Evolutionary conservation across 2,888 invertebrate species (phyloP).

Genomic region (Drosophila flavopinicola): DNA sequence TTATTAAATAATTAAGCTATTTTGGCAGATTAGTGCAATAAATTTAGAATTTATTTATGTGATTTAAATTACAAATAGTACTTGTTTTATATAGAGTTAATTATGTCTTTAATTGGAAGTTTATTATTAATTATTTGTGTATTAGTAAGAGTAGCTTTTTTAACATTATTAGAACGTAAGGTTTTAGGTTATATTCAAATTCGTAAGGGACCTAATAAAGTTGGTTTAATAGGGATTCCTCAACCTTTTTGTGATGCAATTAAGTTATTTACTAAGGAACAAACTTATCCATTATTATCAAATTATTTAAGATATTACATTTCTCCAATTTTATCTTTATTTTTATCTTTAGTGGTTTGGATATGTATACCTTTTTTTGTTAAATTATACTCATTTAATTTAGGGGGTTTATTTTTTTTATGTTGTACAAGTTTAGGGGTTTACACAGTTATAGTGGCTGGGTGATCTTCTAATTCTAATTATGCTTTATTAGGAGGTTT

Average conservation of each 20-base stretch:
- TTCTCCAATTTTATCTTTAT: slow-evolving; percentile 85
- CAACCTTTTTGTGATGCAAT: slow-evolving; percentile 90
- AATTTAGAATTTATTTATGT: slow-evolving; percentile 89
- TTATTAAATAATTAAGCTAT: slow-evolving; percentile 83
- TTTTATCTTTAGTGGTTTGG: slow-evolving; percentile 86
- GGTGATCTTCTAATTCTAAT: slow-evolving; percentile 90
- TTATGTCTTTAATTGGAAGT: slow-evolving; percentile 84
- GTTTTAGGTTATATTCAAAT: slow-evolving; percentile 88
- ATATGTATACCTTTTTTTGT: slow-evolving; percentile 86
- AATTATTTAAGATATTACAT: slow-evolving; percentile 88
- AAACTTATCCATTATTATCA: slow-evolving; percentile 86
- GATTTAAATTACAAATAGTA: slow-evolving; percentile 86
- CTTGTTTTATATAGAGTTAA: slow-evolving; percentile 85
- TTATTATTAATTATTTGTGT: slow-evolving; percentile 87
- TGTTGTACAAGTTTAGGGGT: slow-evolving; percentile 88
- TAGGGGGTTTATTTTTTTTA: slow-evolving; percentile 88
- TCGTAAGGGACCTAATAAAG: slow-evolving; percentile 90
- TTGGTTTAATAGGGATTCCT: slow-evolving; percentile 87
- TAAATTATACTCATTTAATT: slow-evolving; percentile 86
- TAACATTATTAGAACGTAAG: slow-evolving; percentile 90
- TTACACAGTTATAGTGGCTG: slow-evolving; percentile 87
- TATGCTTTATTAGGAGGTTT: slow-evolving; percentile 89
- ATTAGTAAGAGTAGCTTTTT: slow-evolving; percentile 89
- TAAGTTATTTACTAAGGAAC: slow-evolving; percentile 89
- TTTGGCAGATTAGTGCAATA: slow-evolving; percentile 89